phyloP scores from a whole-genome alignment of 2,113 vertebrate genomes.

The Montifringilla adamsi region DNA sequence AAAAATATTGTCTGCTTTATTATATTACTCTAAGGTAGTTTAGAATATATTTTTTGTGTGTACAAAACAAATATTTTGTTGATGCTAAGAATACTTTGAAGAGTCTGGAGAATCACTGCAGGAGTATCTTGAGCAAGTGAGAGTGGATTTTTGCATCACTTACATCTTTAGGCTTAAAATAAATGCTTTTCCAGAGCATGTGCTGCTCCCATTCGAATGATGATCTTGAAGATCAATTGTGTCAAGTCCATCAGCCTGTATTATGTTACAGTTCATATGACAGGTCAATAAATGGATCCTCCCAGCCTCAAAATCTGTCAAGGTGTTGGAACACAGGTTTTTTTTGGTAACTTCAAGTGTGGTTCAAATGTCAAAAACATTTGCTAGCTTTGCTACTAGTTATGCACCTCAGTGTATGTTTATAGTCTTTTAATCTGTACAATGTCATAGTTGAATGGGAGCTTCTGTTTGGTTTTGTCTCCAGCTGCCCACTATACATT shows the following conservation, averaged over 20 bases:
- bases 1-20: neutral
- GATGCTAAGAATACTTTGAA: neutral
- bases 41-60: neutral
- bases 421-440: neutral
- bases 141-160: neutral
- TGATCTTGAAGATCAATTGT: neutral
- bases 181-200: neutral
- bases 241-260: neutral
- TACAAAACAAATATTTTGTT: neutral
- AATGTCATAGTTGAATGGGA: neutral
- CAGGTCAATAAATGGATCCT: neutral
- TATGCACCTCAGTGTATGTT: neutral
- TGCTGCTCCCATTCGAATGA: neutral
- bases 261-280: neutral
- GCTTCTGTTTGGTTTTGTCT: neutral
- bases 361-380: neutral
- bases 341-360: neutral
- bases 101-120: neutral
- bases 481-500: neutral
- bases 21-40: neutral
- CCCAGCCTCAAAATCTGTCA: neutral
- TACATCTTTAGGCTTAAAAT: neutral
- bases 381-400: neutral
- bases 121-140: neutral
- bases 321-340: neutral